Conservation (phyloP, 2,888 invertebrate species). For the Tachina lurida region DNA sequence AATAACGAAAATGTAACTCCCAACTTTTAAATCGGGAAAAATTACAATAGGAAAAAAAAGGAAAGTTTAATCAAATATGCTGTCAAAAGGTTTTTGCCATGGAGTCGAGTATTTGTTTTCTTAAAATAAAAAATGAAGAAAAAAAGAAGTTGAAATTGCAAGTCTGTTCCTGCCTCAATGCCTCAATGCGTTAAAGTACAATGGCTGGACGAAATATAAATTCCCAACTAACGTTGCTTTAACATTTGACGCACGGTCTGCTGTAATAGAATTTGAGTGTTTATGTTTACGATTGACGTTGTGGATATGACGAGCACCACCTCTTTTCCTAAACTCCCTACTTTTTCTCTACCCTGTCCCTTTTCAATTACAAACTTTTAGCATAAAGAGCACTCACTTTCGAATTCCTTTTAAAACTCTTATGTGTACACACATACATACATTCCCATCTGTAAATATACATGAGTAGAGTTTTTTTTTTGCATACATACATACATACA, state of each 20-base stretch:
- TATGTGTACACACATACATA: not conserved
- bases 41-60: constrained; percentile 30
- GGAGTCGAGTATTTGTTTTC: constrained; percentile 46
- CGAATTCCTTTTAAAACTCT: constrained; percentile 50
- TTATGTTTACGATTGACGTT: constrained; percentile 23
- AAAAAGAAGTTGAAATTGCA: constrained; percentile 49
- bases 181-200: constrained; percentile 55
- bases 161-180: constrained; percentile 57
- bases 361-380: constrained; percentile 56
- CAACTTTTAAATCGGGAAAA: constrained; percentile 50
- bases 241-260: constrained; percentile 44
- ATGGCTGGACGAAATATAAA: constrained; percentile 28
- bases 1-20: constrained; percentile 66
- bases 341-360: constrained; percentile 33
- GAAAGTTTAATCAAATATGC: constrained; percentile 68
- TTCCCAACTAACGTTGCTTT: constrained; percentile 26
- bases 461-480: not conserved
- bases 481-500: too few species aligned
- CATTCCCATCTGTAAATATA: not conserved
- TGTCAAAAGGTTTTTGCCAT: constrained; percentile 60
- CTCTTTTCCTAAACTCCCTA: constrained; percentile 58
- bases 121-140: constrained; percentile 29
- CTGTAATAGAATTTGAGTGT: not conserved
- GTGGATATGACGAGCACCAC: constrained; percentile 54
- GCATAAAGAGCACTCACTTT: constrained; percentile 31